Percentiles rank a stretch among this genome's conserved stretches.
Conservation (phyloP, 2,888 invertebrate genomes). For the Conchocele bisecta region DNA sequence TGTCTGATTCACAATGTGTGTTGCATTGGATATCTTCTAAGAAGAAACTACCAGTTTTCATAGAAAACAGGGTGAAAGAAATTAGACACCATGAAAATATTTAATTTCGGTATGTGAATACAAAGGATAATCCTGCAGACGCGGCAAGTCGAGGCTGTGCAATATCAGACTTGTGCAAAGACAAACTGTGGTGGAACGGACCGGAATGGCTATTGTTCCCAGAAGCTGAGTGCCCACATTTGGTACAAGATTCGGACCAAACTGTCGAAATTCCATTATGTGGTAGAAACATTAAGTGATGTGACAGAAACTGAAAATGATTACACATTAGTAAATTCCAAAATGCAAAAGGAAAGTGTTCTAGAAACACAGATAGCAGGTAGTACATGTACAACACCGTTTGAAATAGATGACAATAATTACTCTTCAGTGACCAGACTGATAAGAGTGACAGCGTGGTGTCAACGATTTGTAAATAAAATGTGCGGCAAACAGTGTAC, state of each 20-base stretch:
- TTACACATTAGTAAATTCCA: neutral
- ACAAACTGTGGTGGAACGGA: conserved; percentile 9
- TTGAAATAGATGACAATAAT: neutral
- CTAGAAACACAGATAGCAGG: neutral
- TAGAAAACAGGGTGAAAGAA: too few species aligned
- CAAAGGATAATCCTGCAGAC: too few species aligned
- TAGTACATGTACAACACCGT: neutral
- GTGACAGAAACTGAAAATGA: neutral
- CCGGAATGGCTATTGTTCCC: neutral
- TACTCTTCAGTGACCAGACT: conserved; percentile 10
- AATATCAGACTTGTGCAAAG: too few species aligned
- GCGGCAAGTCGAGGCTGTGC: too few species aligned
- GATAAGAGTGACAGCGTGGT: conserved; percentile 13
- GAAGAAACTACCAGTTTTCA: neutral
- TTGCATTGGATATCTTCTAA: neutral
- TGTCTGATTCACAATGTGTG: conserved; percentile 1
- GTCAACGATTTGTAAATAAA: neutral
- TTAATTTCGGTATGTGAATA: too few species aligned
- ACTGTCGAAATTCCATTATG: too few species aligned
- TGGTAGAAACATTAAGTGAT: neutral
- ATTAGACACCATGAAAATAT: too few species aligned
- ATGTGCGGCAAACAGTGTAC: neutral
- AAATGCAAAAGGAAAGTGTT: neutral
- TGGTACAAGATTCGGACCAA: too few species aligned
- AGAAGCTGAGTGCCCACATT: neutral